Conservation (phyloP, 1,140 invertebrate species). For the Melitaea cinxia region DNA sequence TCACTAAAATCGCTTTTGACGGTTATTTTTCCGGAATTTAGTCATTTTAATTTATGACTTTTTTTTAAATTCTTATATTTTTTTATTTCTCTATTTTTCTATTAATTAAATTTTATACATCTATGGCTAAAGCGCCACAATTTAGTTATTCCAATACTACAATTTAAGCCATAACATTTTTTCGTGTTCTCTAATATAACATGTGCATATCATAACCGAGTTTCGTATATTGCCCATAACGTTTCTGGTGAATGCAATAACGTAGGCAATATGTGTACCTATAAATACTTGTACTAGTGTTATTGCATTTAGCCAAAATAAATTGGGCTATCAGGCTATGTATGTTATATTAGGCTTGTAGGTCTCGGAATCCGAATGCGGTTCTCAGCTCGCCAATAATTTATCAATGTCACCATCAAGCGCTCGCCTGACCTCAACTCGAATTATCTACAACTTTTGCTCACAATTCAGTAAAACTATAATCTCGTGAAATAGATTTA, state of each 20-base stretch:
- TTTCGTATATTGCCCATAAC: conserved; percentile 13
- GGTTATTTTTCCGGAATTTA: too few species aligned
- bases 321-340: conserved; percentile 18
- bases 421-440: conserved; percentile 11
- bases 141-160: too few species aligned
- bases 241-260: conserved; percentile 15
- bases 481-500: conserved; percentile 6
- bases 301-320: conserved; percentile 17
- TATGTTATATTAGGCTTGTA: conserved; percentile 17
- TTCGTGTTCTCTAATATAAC: background rate
- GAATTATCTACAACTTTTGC: conserved; percentile 1
- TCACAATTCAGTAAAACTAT: background rate
- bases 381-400: conserved; percentile 12
- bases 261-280: conserved; percentile 20
- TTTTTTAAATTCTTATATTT: too few species aligned
- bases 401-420: conserved; percentile 18
- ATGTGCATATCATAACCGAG: conserved; percentile 15
- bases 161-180: background rate
- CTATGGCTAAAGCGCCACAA: too few species aligned
- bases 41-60: too few species aligned
- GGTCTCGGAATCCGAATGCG: conserved; percentile 6
- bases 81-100: too few species aligned
- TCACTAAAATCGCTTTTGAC: too few species aligned
- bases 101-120: too few species aligned
- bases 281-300: conserved; percentile 23